Base-by-base conservation (phyloP, 1,140 invertebrate genomes). In the Drosophila tsacasi region DNA sequence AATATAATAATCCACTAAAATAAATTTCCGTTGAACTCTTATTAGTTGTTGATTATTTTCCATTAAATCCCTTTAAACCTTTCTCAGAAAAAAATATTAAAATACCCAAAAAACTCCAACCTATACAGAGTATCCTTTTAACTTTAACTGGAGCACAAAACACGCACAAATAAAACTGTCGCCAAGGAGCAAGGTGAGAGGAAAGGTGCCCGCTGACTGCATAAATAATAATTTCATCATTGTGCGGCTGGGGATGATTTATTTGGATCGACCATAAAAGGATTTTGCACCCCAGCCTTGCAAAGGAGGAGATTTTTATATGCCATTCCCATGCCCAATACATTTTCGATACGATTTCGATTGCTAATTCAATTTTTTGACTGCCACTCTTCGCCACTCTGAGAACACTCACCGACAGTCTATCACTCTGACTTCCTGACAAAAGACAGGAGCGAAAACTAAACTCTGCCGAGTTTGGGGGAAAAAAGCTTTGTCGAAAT, bases 201-300 rank as follows among this genome's bases (percentile, higher is more conserved):
- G 64, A 55, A 46, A 35, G 40, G 23, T 42, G 54, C 39, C 23
- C 19, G 37, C 69, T 58, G 60, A 78, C 76, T 92, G 79, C 91
- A 92, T 92, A 92, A 92, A 92, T 92, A 92, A 92, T 92, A 92
- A 92, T 92, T 92, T 92, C 91, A 92, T 92, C 91, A 92, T 92
- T 92, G 91, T 90, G 81, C 75, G 57, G 57, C 73, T 61, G 59
- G 54, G 54, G 67, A 86, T 92, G 91, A 92, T 92, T 92, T 92
- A 92, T 92, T 91, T 90, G 49, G 69, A 54, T 12, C 54, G 74
- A 50, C 85, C 82, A 75, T 90, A 90, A 82, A 90, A 90, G 85
- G 85, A 90, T 85, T 85, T 73, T 39, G 35, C 35, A 39, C 35
- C 6, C 30, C 58, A 44, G 35, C 55, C 55, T 40, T 66, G 8